Evolutionary conservation across 2,888 invertebrate species (phyloP).

Genomic region (Salpingus planirostris): DNA sequence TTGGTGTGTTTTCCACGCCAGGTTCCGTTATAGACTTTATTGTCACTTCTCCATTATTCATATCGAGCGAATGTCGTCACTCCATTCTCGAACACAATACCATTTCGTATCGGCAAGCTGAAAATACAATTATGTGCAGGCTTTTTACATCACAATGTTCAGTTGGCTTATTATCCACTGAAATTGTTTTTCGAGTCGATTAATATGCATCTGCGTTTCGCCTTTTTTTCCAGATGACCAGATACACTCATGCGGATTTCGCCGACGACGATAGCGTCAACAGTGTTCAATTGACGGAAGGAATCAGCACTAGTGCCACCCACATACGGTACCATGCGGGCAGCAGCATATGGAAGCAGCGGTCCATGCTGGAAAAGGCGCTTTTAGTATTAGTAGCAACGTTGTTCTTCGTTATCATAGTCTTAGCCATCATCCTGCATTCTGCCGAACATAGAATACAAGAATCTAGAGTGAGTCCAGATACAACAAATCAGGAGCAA

Average conservation of each 20-base stretch:
- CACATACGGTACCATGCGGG: slow-evolving; percentile 77
- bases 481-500: no score
- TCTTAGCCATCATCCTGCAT: slow-evolving; percentile 53
- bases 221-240: slow-evolving; percentile 62
- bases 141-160: no score
- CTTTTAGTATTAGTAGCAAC: slow-evolving; percentile 51
- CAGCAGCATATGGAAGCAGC: slow-evolving; percentile 65
- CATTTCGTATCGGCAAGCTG: no score
- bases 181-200: no score
- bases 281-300: slow-evolving; percentile 75
- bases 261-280: slow-evolving; percentile 81
- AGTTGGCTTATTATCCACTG: no score
- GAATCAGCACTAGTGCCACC: slow-evolving; percentile 65
- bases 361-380: slow-evolving; percentile 62
- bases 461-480: slow-evolving; percentile 38
- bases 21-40: no score
- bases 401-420: slow-evolving; percentile 50
- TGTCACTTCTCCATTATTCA: no score
- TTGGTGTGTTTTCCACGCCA: no score
- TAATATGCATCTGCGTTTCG: background rate
- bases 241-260: slow-evolving; percentile 79
- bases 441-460: slow-evolving; percentile 41
- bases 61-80: no score
- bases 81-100: no score
- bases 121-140: no score